Percentiles rank a stretch among this genome's conserved stretches.
Conservation (phyloP, 2,113 vertebrate species). For the Elephas maximus region DNA sequence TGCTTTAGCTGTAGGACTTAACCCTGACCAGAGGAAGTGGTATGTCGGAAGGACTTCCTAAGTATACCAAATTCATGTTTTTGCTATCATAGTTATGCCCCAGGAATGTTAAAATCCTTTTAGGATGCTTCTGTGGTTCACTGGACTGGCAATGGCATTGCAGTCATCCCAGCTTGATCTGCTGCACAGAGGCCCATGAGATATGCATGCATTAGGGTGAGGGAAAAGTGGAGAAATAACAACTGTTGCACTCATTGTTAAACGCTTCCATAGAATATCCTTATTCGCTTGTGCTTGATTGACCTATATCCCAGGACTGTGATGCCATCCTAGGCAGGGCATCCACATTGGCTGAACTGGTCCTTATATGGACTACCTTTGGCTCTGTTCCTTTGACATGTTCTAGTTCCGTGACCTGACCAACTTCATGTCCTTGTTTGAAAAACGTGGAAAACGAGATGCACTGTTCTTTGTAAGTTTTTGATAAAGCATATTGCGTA, state of each 20-base stretch:
- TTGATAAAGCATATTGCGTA: neutral
- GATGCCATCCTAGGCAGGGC: neutral
- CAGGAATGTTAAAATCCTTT: neutral
- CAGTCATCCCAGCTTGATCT: neutral
- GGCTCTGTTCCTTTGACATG: neutral
- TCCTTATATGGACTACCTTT: neutral
- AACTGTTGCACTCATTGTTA: neutral
- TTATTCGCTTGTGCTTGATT: neutral
- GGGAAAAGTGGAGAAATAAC: neutral
- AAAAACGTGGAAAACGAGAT: slow-evolving; percentile 21
- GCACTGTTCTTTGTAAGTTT: neutral
- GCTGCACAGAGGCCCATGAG: neutral
- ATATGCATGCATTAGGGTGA: neutral
- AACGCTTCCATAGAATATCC: neutral
- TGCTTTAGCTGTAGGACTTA: neutral
- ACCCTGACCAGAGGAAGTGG: neutral
- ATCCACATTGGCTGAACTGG: neutral
- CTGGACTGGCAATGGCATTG: neutral
- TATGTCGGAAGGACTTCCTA: neutral
- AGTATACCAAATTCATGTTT: neutral
- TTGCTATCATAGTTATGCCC: neutral
- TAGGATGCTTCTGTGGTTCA: neutral
- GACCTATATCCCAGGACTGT: neutral
- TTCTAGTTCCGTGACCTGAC: neutral
- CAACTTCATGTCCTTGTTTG: slow-evolving; percentile 7